Conservation (phyloP, 2,888 invertebrate genomes). For the Clanis bilineata region DNA sequence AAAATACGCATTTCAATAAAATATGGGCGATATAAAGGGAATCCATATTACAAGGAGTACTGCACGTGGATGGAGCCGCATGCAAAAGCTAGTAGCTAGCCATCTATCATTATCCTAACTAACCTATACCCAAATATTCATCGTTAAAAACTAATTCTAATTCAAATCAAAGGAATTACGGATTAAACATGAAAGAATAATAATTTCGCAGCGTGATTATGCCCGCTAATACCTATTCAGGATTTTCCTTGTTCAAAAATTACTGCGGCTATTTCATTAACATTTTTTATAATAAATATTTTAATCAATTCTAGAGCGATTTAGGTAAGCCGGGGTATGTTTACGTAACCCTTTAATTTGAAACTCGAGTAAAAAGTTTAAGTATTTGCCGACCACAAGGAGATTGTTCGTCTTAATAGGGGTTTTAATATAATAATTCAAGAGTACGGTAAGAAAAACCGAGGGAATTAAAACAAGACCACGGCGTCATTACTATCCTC, state of each 20-base stretch:
- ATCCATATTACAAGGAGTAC: too few relatives aligned
- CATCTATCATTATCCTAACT: too few relatives aligned
- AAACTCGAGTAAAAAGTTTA: conserved; percentile 10
- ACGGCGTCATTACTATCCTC: conserved; percentile 69
- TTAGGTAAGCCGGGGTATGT: neutral
- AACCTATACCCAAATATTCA: too few relatives aligned
- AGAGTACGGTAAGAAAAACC: conserved; percentile 58
- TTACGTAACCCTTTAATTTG: conserved; percentile 13
- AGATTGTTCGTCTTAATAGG: conserved; percentile 18
- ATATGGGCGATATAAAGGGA: too few relatives aligned
- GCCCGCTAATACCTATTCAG: neutral
- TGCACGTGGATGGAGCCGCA: too few relatives aligned
- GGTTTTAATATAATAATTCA: conserved; percentile 54
- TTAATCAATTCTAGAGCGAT: conserved; percentile 1
- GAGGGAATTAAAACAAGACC: conserved; percentile 64
- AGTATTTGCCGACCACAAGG: conserved; percentile 9
- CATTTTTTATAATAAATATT: conserved; percentile 3
- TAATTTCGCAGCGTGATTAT: neutral
- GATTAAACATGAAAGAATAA: neutral
- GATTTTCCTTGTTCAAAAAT: neutral
- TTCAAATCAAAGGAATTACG: neutral
- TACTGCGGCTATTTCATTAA: neutral
- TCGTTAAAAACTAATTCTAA: too few relatives aligned
- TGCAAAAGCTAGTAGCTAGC: too few relatives aligned
- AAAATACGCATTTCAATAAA: too few relatives aligned